Evolutionary conservation across 2,113 vertebrate species (phyloP).

Genomic region (Conger conger): DNA sequence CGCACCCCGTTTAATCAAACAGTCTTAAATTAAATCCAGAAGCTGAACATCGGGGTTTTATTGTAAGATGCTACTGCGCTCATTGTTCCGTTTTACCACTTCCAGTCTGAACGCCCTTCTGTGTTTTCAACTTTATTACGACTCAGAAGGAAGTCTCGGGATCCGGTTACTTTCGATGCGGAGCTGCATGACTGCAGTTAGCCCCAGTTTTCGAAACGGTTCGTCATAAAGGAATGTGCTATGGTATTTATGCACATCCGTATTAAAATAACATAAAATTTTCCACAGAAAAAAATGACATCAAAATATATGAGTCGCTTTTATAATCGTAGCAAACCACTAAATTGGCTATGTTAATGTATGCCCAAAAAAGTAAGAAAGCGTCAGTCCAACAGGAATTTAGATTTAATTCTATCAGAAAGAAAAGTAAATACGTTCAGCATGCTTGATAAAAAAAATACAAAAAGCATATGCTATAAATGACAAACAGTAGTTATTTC

Average conservation of each 20-base stretch:
- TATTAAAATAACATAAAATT: background rate
- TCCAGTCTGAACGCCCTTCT: background rate
- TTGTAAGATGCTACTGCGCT: slow-evolving; percentile 4
- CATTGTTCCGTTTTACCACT: background rate
- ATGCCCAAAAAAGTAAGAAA: background rate
- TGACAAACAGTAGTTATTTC: background rate
- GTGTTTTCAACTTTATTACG: slow-evolving; percentile 21
- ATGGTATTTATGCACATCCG: background rate
- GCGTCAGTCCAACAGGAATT: background rate
- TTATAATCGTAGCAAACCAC: background rate
- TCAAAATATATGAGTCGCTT: background rate
- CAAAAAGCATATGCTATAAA: background rate
- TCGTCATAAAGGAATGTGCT: background rate
- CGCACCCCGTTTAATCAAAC: background rate
- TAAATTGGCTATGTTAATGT: too few relatives aligned
- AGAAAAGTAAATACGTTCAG: background rate
- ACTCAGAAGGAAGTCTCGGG: slow-evolving; percentile 23
- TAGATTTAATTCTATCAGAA: background rate
- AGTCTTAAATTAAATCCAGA: background rate
- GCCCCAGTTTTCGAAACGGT: background rate
- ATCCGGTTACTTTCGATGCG: slow-evolving; percentile 21
- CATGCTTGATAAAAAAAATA: background rate
- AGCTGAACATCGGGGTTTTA: background rate
- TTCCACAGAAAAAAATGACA: background rate
- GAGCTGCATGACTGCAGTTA: background rate